phyloP scores from a whole-genome alignment of 2,888 invertebrate species.

The Dolichomitus sp. region DNA sequence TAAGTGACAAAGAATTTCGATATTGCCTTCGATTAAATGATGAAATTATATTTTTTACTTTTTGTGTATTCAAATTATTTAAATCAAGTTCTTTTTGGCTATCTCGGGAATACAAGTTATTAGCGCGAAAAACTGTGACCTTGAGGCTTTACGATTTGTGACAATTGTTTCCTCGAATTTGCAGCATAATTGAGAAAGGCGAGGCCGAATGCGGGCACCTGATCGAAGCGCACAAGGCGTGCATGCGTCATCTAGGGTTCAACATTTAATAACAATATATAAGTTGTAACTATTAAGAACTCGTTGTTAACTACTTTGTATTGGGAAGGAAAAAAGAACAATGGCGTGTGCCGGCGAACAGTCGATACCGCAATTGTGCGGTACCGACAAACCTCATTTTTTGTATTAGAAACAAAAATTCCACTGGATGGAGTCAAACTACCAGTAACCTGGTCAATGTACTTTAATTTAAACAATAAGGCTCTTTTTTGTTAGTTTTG shows the following conservation, averaged over 20 bases:
- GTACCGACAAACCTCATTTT: conserved; percentile 42
- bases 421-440: neutral
- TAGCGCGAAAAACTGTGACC: neutral
- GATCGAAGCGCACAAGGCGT: conserved; percentile 98
- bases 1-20: neutral
- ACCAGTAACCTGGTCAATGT: conserved; percentile 3
- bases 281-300: conserved; percentile 28
- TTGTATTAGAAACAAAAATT: conserved; percentile 4
- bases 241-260: conserved; percentile 98
- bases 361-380: neutral
- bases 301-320: conserved; percentile 32
- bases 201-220: conserved; percentile 95
- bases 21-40: neutral
- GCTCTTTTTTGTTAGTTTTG: conserved; percentile 28
- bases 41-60: neutral
- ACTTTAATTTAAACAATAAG: conserved; percentile 20
- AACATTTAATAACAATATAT: conserved; percentile 90
- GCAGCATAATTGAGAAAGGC: conserved; percentile 96
- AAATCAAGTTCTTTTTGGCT: neutral
- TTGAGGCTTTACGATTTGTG: neutral
- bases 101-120: no score
- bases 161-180: neutral
- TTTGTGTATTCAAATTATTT: no score
- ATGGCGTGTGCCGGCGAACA: conserved; percentile 18
- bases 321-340: neutral